These are phyloP conservation scores for Pyrocephalus nanus DNA, from an alignment of 2,797 vertebrate genomes.

Conservation along the genomic window DNA sequence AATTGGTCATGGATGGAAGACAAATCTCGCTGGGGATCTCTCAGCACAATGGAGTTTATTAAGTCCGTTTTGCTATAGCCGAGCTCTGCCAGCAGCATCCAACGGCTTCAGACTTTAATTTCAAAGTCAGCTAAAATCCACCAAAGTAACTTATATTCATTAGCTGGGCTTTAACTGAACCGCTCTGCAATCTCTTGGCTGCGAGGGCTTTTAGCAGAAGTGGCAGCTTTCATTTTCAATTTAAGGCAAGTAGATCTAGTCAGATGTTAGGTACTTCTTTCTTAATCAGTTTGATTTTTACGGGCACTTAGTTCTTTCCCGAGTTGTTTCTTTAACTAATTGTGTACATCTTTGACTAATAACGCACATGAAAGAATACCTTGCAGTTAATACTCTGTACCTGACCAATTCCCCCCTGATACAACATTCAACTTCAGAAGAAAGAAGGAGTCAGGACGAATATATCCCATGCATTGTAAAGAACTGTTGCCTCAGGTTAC, in stretches of 20 bases:
- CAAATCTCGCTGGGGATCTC: constrained; percentile 74
- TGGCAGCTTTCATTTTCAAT: constrained; percentile 58
- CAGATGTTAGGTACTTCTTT: constrained; percentile 34
- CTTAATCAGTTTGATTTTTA: constrained; percentile 61
- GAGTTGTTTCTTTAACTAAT: constrained; percentile 54
- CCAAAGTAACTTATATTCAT: constrained; percentile 77
- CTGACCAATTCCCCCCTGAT: not conserved
- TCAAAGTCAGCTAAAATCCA: constrained; percentile 75
- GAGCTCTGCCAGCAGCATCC: constrained; percentile 61
- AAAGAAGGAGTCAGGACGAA: not conserved
- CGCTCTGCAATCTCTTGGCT: constrained; percentile 66
- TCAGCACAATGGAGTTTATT: constrained; percentile 80
- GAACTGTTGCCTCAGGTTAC: constrained; percentile 26
- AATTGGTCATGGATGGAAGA: constrained; percentile 81
- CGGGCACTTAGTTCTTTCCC: constrained; percentile 40
- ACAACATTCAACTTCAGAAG: not conserved
- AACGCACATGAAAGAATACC: constrained; percentile 30
- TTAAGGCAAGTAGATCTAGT: constrained; percentile 37
- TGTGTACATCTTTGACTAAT: constrained; percentile 24
- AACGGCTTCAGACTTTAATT: constrained; percentile 75
- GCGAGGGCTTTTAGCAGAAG: constrained; percentile 55
- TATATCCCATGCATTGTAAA: not conserved
- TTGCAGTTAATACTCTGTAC: not conserved
- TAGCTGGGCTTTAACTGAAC: constrained; percentile 67
- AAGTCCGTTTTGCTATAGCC: constrained; percentile 75